Evolutionary conservation across 2,113 vertebrate species (phyloP), one percentile per base, ranked within the genome.

Genomic region (Cynopterus brachyotis): DNA sequence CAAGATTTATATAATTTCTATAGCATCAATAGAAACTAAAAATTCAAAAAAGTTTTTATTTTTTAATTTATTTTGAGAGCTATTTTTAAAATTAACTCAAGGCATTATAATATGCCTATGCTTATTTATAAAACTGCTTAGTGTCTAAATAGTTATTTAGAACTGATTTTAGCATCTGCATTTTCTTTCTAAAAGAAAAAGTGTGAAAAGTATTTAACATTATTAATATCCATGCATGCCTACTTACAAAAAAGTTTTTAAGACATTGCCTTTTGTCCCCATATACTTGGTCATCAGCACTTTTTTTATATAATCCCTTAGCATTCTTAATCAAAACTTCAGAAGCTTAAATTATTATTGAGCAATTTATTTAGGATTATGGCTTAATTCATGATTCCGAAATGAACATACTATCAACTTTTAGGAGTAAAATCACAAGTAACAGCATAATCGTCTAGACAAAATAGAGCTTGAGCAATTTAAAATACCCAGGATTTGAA

Each of bases 321-420:
- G 95, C 91, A 96, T 91, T 97, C 95, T 98, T 98, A 98, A 98
- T 98, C 96, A 98, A 98, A 86, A 70, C 94, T 95, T 98, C 92
- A 97, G 94, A 98, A 98, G 96, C 97, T 98, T 98, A 98, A 98
- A 98, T 98, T 98, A 98, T 98, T 98, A 98, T 98, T 98, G 97
- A 98, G 97, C 96, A 98, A 98, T 97, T 98, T 98, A 98, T 98
- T 98, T 98, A 98, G 98, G 97, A 98, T 98, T 98, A 98, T 97
- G 95, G 24, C 89, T 98, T 98, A 98, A 97, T 98, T 95, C 94
- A 84, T 97, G 97, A 98, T 96, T 98, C 59, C 94, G 95, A 90
- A 94, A 96, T 96, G 95, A 98, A 94, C 94, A 97, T 93, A 98
- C 98, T 98, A 97, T 98, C 60, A 98, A 98, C 97, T 94, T 97